Conservation (phyloP, 2,113 vertebrate genomes). For the Onychostoma macrolepis region DNA sequence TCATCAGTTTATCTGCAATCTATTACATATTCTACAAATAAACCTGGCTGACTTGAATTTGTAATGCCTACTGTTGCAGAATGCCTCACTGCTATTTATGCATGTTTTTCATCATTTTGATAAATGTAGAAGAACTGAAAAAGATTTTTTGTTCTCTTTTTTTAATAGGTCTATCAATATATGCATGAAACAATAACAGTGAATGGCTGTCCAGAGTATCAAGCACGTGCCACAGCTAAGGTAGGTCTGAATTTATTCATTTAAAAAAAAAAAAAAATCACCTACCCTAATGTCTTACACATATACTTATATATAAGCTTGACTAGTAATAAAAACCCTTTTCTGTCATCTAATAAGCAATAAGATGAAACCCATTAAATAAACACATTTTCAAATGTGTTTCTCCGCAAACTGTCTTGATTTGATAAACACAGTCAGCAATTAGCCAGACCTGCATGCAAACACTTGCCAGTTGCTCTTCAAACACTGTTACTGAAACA, state of each 20-base stretch:
- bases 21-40: background rate
- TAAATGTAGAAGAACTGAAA: background rate
- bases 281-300: background rate
- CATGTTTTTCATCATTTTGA: background rate
- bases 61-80: background rate
- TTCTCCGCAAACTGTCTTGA: background rate
- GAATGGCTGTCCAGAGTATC: constrained; percentile 97
- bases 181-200: constrained; percentile 99
- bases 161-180: constrained; percentile 96
- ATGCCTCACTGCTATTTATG: background rate
- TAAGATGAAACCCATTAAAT: background rate
- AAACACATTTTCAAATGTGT: constrained; percentile 22
- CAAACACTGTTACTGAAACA: background rate
- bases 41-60: background rate
- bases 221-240: constrained; percentile 97
- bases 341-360: background rate
- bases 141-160: constrained; percentile 49
- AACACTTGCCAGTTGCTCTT: background rate
- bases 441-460: constrained; percentile 9
- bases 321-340: background rate
- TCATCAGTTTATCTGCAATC: background rate
- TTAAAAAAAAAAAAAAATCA: background rate
- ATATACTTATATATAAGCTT: background rate
- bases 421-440: constrained; percentile 29
- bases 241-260: constrained; percentile 72